Evolutionary conservation across 2,797 vertebrate genomes (phyloP).

Genomic region (Propithecus perrieri): DNA sequence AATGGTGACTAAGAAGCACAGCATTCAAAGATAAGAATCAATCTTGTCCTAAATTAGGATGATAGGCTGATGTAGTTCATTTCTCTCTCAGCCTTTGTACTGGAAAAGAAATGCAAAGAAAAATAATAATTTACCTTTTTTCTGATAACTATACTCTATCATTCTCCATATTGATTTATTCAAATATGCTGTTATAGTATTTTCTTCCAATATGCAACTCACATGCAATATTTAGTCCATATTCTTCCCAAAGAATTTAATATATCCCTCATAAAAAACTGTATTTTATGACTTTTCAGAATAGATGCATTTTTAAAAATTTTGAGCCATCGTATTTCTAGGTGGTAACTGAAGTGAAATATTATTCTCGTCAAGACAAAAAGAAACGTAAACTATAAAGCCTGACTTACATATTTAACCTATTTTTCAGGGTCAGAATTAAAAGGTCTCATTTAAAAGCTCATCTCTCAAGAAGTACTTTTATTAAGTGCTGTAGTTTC

Average conservation of each 20-base stretch:
- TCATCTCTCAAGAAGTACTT: neutral
- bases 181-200: neutral
- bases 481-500: neutral
- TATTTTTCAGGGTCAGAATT: neutral
- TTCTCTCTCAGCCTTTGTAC: neutral
- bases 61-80: neutral
- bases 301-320: slow-evolving; percentile 26
- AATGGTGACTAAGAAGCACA: neutral
- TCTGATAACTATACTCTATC: neutral
- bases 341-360: neutral
- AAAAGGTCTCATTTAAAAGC: neutral
- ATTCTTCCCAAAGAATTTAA: neutral
- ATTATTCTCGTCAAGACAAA: neutral
- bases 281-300: neutral
- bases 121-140: neutral
- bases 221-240: neutral
- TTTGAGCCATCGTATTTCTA: neutral
- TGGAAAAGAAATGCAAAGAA: neutral
- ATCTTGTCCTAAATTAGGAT: neutral
- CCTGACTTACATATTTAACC: neutral
- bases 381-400: neutral
- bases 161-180: neutral
- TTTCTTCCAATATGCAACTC: neutral
- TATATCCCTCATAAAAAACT: neutral
- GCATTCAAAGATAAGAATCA: neutral